Conservation (phyloP, 2,797 vertebrate genomes). For the Propithecus deckenii region DNA sequence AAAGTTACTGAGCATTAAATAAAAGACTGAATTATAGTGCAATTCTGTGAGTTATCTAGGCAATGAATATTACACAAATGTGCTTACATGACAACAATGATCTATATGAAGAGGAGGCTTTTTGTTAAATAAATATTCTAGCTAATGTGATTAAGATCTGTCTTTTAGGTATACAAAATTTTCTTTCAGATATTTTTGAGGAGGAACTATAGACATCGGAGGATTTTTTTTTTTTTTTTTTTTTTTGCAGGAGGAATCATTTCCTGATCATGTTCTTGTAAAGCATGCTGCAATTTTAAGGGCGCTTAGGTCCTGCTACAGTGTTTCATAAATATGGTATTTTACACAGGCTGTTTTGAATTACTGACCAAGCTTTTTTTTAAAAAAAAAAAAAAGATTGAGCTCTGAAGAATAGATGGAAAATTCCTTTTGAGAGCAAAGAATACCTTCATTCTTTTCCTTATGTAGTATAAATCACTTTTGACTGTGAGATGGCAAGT, state of each 20-base stretch:
- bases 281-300: conserved; percentile 49
- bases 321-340: conserved; percentile 55
- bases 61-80: not conserved
- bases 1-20: conserved; percentile 10
- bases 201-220: not conserved
- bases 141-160: not conserved
- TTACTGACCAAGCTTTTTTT: conserved; percentile 52
- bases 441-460: conserved; percentile 32
- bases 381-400: not conserved
- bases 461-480: conserved; percentile 12
- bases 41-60: not conserved
- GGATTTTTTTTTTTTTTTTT: not conserved
- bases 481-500: conserved; percentile 40
- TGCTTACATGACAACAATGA: not conserved
- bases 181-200: not conserved
- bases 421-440: conserved; percentile 49
- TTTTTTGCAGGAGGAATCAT: conserved; percentile 10
- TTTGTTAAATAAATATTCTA: conserved; percentile 34
- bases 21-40: not conserved
- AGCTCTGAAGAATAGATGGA: conserved; percentile 49
- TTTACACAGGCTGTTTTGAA: conserved; percentile 65
- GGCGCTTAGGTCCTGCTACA: not conserved
- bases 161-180: not conserved
- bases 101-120: not conserved
- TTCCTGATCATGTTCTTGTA: conserved; percentile 1